Evolutionary conservation across 2,888 invertebrate species (phyloP).

Genomic region (Aromia moschata): DNA sequence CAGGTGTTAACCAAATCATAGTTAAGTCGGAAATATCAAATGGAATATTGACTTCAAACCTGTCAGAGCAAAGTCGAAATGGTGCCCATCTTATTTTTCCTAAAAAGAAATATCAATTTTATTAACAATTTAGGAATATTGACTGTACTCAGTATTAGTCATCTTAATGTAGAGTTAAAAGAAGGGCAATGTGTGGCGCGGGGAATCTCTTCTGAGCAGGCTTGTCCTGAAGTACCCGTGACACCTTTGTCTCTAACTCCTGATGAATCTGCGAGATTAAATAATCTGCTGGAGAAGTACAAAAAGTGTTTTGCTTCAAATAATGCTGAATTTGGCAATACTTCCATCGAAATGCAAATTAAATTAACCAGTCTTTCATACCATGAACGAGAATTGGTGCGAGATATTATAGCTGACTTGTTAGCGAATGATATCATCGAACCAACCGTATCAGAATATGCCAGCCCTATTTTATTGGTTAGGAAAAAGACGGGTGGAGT

Average conservation of each 20-base stretch:
- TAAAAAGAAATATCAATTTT: background rate
- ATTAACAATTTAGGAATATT: conserved; percentile 1
- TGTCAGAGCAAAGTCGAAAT: background rate
- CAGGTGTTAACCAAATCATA: background rate
- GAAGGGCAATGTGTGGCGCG: no score
- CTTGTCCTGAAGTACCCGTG: conserved; percentile 17
- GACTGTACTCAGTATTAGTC: conserved; percentile 4
- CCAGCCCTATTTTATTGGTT: conserved; percentile 15
- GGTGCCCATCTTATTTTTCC: background rate
- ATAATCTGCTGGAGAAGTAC: conserved; percentile 5
- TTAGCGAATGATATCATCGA: conserved; percentile 13
- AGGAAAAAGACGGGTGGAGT: conserved; percentile 6
- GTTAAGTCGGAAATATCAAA: background rate
- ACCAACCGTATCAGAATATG: conserved; percentile 11
- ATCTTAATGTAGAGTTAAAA: background rate
- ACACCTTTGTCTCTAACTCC: background rate
- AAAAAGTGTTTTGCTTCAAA: conserved; percentile 8
- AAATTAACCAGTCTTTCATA: conserved; percentile 14
- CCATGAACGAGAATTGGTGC: conserved; percentile 11
- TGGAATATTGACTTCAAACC: conserved; percentile 1
- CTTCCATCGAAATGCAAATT: conserved; percentile 14
- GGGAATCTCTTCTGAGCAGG: conserved; percentile 22
- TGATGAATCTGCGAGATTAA: background rate
- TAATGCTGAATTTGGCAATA: conserved; percentile 13
- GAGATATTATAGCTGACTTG: conserved; percentile 14